Evolutionary conservation across 2,888 invertebrate genomes (phyloP), one percentile per base, ranked within the genome.

Genomic region (Tipula lateralis): DNA sequence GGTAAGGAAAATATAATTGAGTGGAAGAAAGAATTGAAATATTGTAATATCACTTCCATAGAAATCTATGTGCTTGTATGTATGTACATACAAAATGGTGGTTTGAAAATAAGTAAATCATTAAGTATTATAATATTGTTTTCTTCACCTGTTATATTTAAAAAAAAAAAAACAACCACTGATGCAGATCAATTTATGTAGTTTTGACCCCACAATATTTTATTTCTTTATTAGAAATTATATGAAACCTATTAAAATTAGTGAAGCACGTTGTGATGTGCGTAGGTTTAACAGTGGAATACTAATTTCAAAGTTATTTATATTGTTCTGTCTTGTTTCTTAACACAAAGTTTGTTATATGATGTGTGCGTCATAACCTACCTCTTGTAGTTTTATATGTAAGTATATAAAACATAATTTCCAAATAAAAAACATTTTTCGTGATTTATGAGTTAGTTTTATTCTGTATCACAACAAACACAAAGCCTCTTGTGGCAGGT

Each of bases 1-100:
- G 19, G 66, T 66, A 66, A 66, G 24, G 66, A 66, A 66, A 66
- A 66, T 66, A 66, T 66, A 66, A 66, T 66, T 66, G 66, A 66
- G 66, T 66, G 66, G 66, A 66, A 66, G 12, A 66, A 19, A 66
- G 24, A 66, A 24, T 66, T 9, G 9, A 24, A 19, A 66, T 66
- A 24, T 66, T 24, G 24, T 66, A 24, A 66, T 24, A 66, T 66
- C 66, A n/a, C 16, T 50, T n/a, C 16, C 39, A 44, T n/a, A n/a
- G n/a, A n/a, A n/a, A n/a, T n/a, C n/a, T 44, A 39, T 13, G n/a
- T n/a, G n/a, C n/a, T n/a, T n/a, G n/a, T n/a, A n/a, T n/a, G n/a
- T 44, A 44, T 16, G 1, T 66, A 66, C 24, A 16, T n/a, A n/a
- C n/a, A n/a, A n/a, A n/a, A 50, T 16, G 44, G 44, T 16, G 44